Evolutionary conservation across 1,140 invertebrate species (phyloP).

Genomic region (Diabrotica virgifera): DNA sequence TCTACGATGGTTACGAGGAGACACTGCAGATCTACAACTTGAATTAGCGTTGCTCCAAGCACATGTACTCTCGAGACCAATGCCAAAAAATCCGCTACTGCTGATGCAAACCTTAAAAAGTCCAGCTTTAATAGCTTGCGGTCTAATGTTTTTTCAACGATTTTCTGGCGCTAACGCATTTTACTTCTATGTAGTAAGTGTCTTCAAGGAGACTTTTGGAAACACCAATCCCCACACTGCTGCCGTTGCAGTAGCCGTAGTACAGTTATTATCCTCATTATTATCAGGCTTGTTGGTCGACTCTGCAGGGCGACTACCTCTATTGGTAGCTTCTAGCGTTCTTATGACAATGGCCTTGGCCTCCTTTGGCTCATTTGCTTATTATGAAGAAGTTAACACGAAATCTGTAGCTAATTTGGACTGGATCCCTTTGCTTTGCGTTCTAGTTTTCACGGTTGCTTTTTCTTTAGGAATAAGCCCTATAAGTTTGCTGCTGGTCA

Average conservation of each 20-base stretch:
- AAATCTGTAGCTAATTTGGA: conserved; percentile 53
- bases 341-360: conserved; percentile 79
- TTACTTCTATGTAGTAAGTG: conserved; percentile 77
- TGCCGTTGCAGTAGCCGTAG: conserved; percentile 73
- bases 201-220: conserved; percentile 73
- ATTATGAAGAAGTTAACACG: conserved; percentile 60
- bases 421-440: conserved; percentile 80
- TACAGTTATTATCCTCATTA: conserved; percentile 74
- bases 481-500: conserved; percentile 83
- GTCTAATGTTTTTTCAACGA: conserved; percentile 80
- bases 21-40: conserved; percentile 66
- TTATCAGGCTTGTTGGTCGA: conserved; percentile 78
- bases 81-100: conserved; percentile 33
- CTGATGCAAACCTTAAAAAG: conserved; percentile 38
- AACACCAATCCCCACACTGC: conserved; percentile 79
- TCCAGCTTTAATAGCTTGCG: conserved; percentile 77
- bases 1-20: conserved; percentile 72
- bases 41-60: conserved; percentile 66
- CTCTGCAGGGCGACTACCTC: conserved; percentile 70
- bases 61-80: conserved; percentile 58
- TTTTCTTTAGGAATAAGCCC: conserved; percentile 87
- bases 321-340: conserved; percentile 75
- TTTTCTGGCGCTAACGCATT: conserved; percentile 81
- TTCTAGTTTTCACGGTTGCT: conserved; percentile 76
- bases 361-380: conserved; percentile 76